Percentiles rank a stretch among this genome's conserved stretches.
These are phyloP conservation scores for Odocoileus virginianus DNA, from an alignment of 2,113 vertebrate species.

Conservation along the genomic window DNA sequence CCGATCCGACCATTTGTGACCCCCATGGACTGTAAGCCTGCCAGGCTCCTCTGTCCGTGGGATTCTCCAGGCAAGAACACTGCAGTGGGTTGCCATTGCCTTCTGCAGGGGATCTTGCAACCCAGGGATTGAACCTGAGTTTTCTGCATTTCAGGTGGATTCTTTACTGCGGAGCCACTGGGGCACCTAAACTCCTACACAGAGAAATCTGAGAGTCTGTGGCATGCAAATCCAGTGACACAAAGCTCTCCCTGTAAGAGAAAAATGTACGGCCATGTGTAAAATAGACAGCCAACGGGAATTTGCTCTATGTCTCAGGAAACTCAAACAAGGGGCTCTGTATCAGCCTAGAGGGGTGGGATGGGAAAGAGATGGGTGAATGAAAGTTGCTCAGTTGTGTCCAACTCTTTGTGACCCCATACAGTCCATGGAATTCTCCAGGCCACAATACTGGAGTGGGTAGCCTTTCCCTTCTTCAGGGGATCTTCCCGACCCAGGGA, in stretches of 20 bases:
- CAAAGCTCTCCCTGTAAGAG: too few relatives aligned
- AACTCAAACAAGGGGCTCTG: not conserved
- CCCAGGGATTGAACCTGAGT: fast-evolving
- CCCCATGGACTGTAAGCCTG: fast-evolving
- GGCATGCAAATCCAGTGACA: not conserved
- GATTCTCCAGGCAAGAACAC: not conserved
- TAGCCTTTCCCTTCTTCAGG: not conserved
- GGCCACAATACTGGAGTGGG: not conserved
- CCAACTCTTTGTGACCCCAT: not conserved
- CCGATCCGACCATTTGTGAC: fast-evolving
- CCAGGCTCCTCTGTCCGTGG: not conserved
- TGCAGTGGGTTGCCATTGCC: fast-evolving
- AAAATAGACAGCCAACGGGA: fast-evolving
- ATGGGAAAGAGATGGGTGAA: not conserved
- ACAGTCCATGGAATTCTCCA: not conserved
- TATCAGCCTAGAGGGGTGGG: not conserved
- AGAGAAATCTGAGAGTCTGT: fast-evolving
- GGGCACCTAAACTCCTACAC: not conserved
- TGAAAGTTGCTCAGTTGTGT: fast-evolving
- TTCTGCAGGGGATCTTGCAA: fast-evolving
- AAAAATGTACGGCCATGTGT: too few relatives aligned
- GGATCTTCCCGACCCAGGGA: not conserved
- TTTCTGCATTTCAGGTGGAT: not conserved
- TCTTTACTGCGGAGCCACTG: not conserved
- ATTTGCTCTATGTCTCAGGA: not conserved